Percentiles rank a stretch among this genome's conserved stretches.
Evolutionary conservation across 1,140 invertebrate species (phyloP).

Genomic region (Metopolophium dirhodum): DNA sequence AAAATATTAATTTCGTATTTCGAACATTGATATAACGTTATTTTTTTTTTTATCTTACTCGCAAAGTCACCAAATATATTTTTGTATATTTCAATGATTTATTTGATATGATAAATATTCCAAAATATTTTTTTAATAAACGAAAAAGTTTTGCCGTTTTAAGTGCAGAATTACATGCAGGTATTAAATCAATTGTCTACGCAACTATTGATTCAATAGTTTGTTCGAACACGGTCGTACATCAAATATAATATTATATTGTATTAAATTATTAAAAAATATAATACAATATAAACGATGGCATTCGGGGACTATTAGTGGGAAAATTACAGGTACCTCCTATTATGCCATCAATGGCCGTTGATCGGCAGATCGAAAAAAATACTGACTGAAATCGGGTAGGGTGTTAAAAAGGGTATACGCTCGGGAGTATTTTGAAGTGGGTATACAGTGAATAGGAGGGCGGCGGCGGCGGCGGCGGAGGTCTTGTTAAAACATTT

Average conservation of each 20-base stretch:
- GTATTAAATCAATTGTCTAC: not conserved
- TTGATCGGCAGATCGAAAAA: not conserved
- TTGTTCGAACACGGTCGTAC: not conserved
- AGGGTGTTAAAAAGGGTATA: not conserved
- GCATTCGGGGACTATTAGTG: not conserved
- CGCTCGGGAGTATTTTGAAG: not conserved
- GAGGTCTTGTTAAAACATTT: constrained; percentile 36
- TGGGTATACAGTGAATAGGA: not conserved
- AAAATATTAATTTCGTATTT: no score
- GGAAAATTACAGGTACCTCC: not conserved
- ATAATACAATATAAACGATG: not conserved
- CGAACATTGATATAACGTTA: no score
- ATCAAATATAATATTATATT: not conserved
- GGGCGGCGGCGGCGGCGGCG: not conserved
- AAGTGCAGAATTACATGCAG: not conserved
- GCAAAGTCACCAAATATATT: no score
- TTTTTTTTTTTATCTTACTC: no score
- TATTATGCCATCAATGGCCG: not conserved
- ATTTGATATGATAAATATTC: no score
- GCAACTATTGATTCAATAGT: not conserved
- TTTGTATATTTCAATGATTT: no score
- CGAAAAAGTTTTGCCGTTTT: not conserved
- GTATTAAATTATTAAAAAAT: not conserved
- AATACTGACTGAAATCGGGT: not conserved
- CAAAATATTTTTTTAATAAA: not conserved